phyloP scores from a whole-genome alignment of 23 tunicate genomes.

The Trididemnum nubilum region DNA sequence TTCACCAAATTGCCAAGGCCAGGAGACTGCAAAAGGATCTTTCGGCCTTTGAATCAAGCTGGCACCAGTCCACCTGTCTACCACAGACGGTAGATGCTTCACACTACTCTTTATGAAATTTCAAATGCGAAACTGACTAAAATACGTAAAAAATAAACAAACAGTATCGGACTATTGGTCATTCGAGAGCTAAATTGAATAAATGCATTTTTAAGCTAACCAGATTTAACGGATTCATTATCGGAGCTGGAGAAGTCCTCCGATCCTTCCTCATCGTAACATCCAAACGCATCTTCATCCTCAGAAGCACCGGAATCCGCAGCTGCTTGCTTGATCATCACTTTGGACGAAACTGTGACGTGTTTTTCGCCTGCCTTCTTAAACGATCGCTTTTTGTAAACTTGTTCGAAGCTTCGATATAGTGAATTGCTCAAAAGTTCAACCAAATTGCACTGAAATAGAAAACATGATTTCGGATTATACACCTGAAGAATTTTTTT shows the following conservation, averaged over 20 bases:
- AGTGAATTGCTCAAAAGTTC: neutral
- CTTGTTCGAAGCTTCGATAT: conserved; percentile 20
- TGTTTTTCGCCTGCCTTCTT: conserved; percentile 15
- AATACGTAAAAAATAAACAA: too few species aligned
- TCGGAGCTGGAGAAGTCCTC: conserved; percentile 28
- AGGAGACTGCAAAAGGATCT: too few species aligned
- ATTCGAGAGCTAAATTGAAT: too few species aligned
- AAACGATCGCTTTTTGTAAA: conserved; percentile 12
- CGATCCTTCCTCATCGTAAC: conserved; percentile 25
- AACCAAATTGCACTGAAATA: conserved; percentile 25
- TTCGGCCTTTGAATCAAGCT: too few species aligned
- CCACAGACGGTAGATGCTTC: too few species aligned
- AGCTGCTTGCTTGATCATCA: neutral
- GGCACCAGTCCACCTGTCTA: too few species aligned
- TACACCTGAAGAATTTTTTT: too few species aligned
- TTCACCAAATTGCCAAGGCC: too few species aligned
- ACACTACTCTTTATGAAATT: too few species aligned
- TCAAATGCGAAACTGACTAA: too few species aligned
- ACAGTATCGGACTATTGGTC: too few species aligned
- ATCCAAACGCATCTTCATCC: conserved; percentile 36
- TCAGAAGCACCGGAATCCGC: conserved; percentile 24
- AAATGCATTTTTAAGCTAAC: too few species aligned
- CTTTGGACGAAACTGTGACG: conserved; percentile 17
- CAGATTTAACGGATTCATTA: conserved; percentile 1
- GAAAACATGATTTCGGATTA: neutral